Base-by-base conservation (phyloP, 2,797 vertebrate species). In the Darevskia nairensis region DNA sequence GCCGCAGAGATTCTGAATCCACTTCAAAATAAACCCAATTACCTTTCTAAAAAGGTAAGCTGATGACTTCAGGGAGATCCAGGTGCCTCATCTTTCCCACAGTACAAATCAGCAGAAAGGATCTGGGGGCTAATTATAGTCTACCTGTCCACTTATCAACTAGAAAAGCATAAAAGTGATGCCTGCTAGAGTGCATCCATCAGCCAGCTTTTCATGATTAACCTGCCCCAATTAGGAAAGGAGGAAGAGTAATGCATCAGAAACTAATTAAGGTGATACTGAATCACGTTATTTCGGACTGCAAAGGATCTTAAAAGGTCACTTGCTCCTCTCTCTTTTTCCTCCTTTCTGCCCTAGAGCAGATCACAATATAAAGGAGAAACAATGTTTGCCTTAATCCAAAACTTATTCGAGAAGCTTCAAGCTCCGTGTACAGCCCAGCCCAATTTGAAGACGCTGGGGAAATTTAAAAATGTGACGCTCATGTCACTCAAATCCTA, bases 71-170 rank as follows among this genome's bases (percentile, higher is more conserved):
- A 27, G 89, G 84, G 84, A 88, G 72, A 89, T 89, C 76, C 84
- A 77, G 78, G 91, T 74, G 92, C 82, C 85, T 92, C 89, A 61
- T 89, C 85, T 84, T 90, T 86, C 89, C 69, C 85, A 92, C 90
- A 91, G 41, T 41, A 92, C 92, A 95, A 95, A 94, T 92, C 89
- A 95, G 90, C 87, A 88, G 32, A 91, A 88, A 84, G 92, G 87
- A 95, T 92, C 93, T 91, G 80, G 39, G 91, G 96, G 94, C 86
- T 92, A 96, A 96, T 96, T 91, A 95, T 94, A 84, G 81, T 89
- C 89, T 93, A 94, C 89, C 82, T 93, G 87, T 86, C 93, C 91
- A 95, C 96, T 96, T 93, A 95, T 96, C 94, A 97, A 94, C 93
- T 27, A 89, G 93, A 95, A 79, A 61, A 91, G 92, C 29, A 95